These are phyloP conservation scores for Menura novaehollandiae DNA, from an alignment of 2,113 vertebrate species.

Conservation along the genomic window DNA sequence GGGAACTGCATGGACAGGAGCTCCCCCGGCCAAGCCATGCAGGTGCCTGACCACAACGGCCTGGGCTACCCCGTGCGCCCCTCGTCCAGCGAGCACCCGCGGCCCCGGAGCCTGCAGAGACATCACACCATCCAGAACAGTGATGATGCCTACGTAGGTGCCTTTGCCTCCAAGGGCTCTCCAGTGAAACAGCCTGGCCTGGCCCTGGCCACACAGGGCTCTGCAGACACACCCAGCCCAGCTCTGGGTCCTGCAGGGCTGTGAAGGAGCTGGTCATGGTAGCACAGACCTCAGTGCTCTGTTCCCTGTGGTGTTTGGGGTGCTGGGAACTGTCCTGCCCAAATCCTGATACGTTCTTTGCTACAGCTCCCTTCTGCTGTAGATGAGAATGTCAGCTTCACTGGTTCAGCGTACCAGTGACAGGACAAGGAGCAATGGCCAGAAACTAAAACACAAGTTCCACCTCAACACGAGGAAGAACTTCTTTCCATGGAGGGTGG, in stretches of 20 bases:
- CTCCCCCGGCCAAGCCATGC: conserved; percentile 82
- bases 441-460: neutral
- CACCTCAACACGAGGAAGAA: neutral
- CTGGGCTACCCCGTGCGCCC: conserved; percentile 77
- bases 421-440: neutral
- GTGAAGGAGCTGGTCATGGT: rapidly evolving
- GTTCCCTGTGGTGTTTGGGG: neutral
- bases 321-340: neutral
- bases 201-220: neutral
- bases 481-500: neutral
- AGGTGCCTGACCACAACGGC: conserved; percentile 87
- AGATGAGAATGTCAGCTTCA: neutral
- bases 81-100: conserved; percentile 74
- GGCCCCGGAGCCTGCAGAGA: conserved; percentile 88
- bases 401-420: neutral
- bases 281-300: neutral
- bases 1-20: conserved; percentile 83
- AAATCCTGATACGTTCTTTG: rapidly evolving
- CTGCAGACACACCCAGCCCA: neutral
- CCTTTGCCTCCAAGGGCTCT: neutral
- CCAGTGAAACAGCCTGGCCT: neutral
- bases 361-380: neutral
- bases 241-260: neutral
- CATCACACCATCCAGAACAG: conserved; percentile 98
- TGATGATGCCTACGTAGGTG: conserved; percentile 94